phyloP scores from a whole-genome alignment of 2,113 vertebrate species.

The Psittacus erithacus region DNA sequence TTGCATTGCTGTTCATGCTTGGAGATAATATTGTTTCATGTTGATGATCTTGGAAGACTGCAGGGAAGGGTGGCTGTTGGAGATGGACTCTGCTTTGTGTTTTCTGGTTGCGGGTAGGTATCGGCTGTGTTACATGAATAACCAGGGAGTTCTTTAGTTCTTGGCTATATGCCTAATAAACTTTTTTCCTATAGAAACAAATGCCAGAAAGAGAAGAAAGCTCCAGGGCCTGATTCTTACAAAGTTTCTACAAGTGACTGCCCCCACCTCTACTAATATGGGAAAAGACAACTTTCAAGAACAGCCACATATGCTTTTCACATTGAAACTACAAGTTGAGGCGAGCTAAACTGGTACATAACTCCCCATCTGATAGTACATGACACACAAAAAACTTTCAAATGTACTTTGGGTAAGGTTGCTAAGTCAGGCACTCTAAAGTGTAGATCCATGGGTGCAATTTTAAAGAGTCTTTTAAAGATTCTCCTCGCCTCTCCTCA shows the following conservation, averaged over 20 bases:
- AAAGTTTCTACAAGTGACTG: background rate
- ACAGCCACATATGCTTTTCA: background rate
- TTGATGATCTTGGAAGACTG: background rate
- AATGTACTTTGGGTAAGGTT: background rate
- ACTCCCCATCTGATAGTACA: background rate
- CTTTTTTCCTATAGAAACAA: background rate
- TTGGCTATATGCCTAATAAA: accelerated
- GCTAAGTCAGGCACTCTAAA: background rate
- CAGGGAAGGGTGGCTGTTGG: background rate
- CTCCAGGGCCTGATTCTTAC: background rate
- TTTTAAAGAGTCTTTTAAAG: background rate
- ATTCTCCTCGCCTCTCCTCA: background rate
- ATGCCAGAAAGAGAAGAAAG: background rate
- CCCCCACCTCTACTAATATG: accelerated
- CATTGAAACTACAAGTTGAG: background rate
- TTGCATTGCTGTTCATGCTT: background rate
- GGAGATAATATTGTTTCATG: background rate
- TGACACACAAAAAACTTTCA: background rate
- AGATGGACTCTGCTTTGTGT: background rate
- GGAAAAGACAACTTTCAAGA: background rate
- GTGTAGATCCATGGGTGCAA: background rate
- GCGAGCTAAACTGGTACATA: background rate
- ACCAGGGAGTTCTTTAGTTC: background rate
- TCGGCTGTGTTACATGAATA: background rate
- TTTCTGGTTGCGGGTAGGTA: accelerated